phyloP scores from a whole-genome alignment of 2,888 invertebrate species.

The Cryptophagus acutangulus region DNA sequence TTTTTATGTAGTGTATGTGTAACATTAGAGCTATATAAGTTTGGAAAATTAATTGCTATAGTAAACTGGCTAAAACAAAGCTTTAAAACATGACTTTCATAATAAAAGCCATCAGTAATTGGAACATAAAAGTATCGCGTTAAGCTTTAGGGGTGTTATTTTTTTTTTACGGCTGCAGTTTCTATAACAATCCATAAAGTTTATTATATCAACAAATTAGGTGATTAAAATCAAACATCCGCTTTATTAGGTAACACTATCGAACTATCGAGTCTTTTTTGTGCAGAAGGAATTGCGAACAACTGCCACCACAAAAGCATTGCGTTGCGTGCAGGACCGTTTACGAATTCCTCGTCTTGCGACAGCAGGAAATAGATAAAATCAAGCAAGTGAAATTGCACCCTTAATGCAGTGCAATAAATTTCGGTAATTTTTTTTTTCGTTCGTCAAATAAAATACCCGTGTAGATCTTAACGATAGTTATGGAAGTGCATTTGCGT shows the following conservation, averaged over 20 bases:
- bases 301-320: conserved; percentile 13
- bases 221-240: not conserved
- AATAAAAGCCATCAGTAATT: conserved; percentile 23
- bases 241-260: too few species aligned
- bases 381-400: conserved; percentile 23
- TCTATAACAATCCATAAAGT: too few species aligned
- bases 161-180: too few species aligned
- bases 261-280: too few species aligned
- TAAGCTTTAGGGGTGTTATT: conserved; percentile 8
- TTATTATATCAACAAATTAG: too few species aligned
- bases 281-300: too few species aligned
- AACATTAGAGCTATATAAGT: conserved; percentile 15
- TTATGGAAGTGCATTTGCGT: conserved; percentile 20
- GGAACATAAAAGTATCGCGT: conserved; percentile 19
- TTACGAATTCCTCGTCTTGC: conserved; percentile 3
- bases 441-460: conserved; percentile 5
- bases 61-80: conserved; percentile 19
- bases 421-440: conserved; percentile 18
- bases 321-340: conserved; percentile 12
- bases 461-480: conserved; percentile 20
- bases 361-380: conserved; percentile 20
- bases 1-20: conserved; percentile 11
- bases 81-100: conserved; percentile 22
- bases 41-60: conserved; percentile 25
- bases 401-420: conserved; percentile 22